Conservation (phyloP, 2,888 invertebrate species). For the Hipparchia sbordonii region DNA sequence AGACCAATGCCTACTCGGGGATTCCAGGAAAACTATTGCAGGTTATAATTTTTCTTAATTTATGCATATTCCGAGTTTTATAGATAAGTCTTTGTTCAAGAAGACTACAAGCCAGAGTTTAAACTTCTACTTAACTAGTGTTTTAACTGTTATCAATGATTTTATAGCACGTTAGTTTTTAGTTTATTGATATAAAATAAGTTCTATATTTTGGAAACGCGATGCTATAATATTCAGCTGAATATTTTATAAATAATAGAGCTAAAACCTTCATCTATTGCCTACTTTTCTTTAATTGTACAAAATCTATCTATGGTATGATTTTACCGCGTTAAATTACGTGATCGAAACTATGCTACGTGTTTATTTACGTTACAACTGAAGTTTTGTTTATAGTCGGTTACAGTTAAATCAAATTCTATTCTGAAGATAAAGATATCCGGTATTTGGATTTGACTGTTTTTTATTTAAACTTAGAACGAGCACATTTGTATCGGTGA, state of each 20-base stretch:
- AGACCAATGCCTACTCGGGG: slow-evolving; percentile 89
- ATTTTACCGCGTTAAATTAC: neutral
- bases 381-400: neutral
- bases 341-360: neutral
- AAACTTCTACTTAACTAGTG: too few relatives aligned
- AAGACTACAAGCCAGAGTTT: too few relatives aligned
- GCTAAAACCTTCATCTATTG: too few relatives aligned
- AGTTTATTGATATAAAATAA: neutral
- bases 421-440: too few relatives aligned
- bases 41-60: slow-evolving; percentile 75
- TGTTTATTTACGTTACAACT: neutral
- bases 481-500: too few relatives aligned
- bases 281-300: too few relatives aligned
- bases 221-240: neutral
- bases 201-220: neutral
- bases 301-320: neutral
- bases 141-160: neutral
- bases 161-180: neutral
- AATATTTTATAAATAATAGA: neutral
- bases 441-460: too few relatives aligned
- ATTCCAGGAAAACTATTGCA: slow-evolving; percentile 89
- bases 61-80: neutral
- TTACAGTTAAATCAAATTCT: neutral
- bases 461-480: too few relatives aligned
- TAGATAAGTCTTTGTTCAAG: too few relatives aligned